Conservation (phyloP, 1,140 invertebrate genomes). For the Sipha flava region DNA sequence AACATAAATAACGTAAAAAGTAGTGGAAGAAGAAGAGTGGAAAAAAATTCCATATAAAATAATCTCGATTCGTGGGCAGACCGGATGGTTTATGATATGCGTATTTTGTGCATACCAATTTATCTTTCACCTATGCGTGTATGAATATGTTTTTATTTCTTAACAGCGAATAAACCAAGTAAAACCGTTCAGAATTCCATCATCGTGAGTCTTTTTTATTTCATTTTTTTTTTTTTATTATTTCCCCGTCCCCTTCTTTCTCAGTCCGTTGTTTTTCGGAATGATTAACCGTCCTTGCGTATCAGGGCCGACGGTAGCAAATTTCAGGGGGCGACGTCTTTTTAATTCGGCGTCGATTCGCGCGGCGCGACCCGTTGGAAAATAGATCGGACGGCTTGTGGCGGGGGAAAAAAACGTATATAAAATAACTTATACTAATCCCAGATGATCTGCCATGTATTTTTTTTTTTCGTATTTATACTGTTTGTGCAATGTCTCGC, state of each 20-base stretch:
- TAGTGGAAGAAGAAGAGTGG: background rate
- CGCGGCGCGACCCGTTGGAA: too few relatives aligned
- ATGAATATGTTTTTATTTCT: background rate
- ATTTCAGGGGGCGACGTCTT: background rate
- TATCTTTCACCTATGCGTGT: background rate
- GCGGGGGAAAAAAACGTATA: background rate
- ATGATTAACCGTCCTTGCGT: background rate
- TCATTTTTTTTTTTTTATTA: background rate
- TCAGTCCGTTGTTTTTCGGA: background rate
- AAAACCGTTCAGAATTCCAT: background rate
- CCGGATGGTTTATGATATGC: slow-evolving; percentile 23
- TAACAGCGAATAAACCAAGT: background rate
- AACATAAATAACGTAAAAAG: background rate
- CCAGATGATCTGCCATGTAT: background rate
- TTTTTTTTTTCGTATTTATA: background rate
- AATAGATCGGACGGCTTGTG: background rate
- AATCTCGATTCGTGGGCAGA: slow-evolving; percentile 1
- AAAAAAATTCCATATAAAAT: background rate
- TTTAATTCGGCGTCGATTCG: background rate
- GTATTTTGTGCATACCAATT: too few relatives aligned
- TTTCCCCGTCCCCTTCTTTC: too few relatives aligned
- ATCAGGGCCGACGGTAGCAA: background rate
- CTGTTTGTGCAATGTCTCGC: too few relatives aligned
- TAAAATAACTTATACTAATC: too few relatives aligned
- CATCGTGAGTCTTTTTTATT: slow-evolving; percentile 7